Evolutionary conservation across 2,113 vertebrate species (phyloP).

Genomic region (Petrocephalus microphthalmus): DNA sequence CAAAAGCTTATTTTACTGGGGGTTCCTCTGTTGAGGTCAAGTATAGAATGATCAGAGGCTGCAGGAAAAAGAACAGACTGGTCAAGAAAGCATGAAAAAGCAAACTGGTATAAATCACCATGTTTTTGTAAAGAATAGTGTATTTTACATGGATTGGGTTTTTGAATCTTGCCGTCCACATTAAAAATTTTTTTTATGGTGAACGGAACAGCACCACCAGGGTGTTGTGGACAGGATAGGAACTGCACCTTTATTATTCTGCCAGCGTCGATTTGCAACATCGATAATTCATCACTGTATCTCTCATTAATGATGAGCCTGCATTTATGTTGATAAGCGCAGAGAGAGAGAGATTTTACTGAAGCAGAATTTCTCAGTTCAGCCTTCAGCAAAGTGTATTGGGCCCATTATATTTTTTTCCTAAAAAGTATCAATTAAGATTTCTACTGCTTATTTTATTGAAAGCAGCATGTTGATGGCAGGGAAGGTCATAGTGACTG

Average conservation of each 20-base stretch:
- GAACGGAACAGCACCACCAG: background rate
- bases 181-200: background rate
- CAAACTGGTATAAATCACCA: background rate
- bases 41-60: background rate
- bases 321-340: background rate
- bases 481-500: background rate
- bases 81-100: background rate
- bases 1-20: background rate
- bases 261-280: background rate
- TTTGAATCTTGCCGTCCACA: background rate
- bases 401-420: background rate
- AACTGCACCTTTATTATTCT: background rate
- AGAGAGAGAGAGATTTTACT: background rate
- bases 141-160: background rate
- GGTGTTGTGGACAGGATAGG: background rate
- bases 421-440: background rate
- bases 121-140: background rate
- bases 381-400: background rate
- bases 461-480: background rate
- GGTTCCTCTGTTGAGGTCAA: background rate
- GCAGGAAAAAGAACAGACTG: background rate
- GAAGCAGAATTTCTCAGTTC: background rate
- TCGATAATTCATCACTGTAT: background rate
- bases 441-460: background rate
- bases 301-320: conserved; percentile 1